Conservation (phyloP, 2,888 invertebrate species). For the Palloptera scutellata region DNA sequence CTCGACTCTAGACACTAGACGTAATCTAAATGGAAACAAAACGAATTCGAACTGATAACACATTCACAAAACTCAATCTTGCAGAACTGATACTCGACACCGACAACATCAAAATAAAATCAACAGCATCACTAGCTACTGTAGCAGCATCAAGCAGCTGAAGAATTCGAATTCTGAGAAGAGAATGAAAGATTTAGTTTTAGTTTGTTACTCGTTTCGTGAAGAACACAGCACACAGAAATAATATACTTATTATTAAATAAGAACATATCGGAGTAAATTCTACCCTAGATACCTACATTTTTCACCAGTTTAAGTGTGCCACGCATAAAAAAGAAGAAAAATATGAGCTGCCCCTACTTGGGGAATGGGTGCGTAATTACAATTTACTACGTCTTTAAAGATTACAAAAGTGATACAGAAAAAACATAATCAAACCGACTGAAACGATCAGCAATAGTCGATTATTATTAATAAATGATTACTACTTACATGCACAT, state of each 20-base stretch:
- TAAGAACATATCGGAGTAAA: too few relatives aligned
- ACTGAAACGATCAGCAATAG: not conserved
- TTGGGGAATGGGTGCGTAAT: slow-evolving; percentile 51
- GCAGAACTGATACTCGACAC: slow-evolving; percentile 41
- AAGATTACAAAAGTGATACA: not conserved
- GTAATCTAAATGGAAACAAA: slow-evolving; percentile 8
- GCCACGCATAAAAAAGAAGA: not conserved
- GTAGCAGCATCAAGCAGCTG: not conserved
- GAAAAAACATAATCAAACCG: not conserved
- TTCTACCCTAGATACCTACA: too few relatives aligned
- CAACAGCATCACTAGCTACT: not conserved
- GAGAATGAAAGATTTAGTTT: slow-evolving; percentile 13
- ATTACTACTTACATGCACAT: not conserved
- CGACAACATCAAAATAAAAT: slow-evolving; percentile 5
- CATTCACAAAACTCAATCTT: slow-evolving; percentile 39
- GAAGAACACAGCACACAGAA: too few relatives aligned
- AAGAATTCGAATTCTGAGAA: not conserved
- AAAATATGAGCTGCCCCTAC: slow-evolving; percentile 56
- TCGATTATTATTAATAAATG: slow-evolving; percentile 8
- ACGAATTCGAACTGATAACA: slow-evolving; percentile 32
- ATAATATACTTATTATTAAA: too few relatives aligned
- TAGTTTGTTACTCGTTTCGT: not conserved
- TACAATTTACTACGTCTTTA: not conserved
- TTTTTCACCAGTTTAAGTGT: too few relatives aligned
- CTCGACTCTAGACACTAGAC: not conserved